Base-by-base conservation (phyloP, 2,113 vertebrate species). In the Varanus salvator region DNA sequence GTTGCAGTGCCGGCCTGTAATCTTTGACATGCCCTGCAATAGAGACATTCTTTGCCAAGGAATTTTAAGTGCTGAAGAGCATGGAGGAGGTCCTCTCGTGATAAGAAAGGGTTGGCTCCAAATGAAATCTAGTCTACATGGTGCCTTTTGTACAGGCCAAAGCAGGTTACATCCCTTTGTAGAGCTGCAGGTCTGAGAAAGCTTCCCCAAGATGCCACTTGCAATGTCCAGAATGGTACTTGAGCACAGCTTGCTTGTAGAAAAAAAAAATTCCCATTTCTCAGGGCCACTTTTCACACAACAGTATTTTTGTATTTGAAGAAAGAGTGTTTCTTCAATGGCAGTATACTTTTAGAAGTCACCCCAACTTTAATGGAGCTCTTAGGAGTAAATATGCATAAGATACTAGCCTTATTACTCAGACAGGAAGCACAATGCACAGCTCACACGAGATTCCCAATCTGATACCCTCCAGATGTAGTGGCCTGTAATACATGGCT, bases 71-170 rank as follows among this genome's bases (percentile, higher is more conserved):
- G 1, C 57, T 91, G 66, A 91, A 69, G 21, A 77, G 0, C 52
- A 8, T 23, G 90, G 14, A 68, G 1, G 34, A 87, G 66, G 8
- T 2, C 44, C 6, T 52, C 89, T 87, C 85, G 34, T 87, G n/a
- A 8, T 69, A 89, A 91, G n/a, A 14, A 68, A 92, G 52, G 38
- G 31, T 92, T 92, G 85, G 17, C 60, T 86, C 50, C 50, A 29
- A 38, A n/a, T 66, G 81, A 84, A 81, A 17, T n/a, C 38, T 77
- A 0, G 29, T 52, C 27, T 82, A 3, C 3, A 69, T 77, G 21
- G 12, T 60, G 19, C 54, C 17, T 84, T 44, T 84, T 84, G 80
- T 82, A 2, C 52, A 85, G 27, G 50, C 15, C 17, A 19, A 4
- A 71, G 66, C 3, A 60, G 25, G 17, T 3, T 2, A 6, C n/a